Evolutionary conservation across 2,113 vertebrate species (phyloP), one percentile per base, ranked within the genome.

Genomic region (Lepisosteus osseus): DNA sequence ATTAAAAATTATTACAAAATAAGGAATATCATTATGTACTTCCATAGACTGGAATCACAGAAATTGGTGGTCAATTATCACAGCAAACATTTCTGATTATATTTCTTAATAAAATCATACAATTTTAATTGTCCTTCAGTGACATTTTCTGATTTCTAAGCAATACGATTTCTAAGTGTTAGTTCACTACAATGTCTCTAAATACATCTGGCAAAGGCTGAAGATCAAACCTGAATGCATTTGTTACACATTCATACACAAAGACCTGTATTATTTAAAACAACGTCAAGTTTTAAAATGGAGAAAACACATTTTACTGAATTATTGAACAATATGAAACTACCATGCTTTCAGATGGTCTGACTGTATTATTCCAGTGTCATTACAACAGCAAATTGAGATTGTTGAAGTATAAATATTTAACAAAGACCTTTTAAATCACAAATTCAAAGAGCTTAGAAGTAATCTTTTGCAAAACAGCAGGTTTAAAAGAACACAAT

Each of bases 241-340:
- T 59, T 13, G 13, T 59, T 59, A 59, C n/a, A n/a, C 2, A 4
- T 13, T 59, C 14, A n/a, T 59, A 15, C 57, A 72, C 73, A 76
- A 77, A 74, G 14, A 41, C 70, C 75, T 88, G 44, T 77, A 88
- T 86, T 88, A 89, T 89, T 89, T 77, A 87, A 56, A 70, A 8
- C 71, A 69, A 40, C 44, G 76, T 73, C 77, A 70, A 74, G 80
- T 82, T 77, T 71, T 56, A 68, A 69, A 54, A 2, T 66, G 74
- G 55, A 15, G 74, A 68, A 79, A 82, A 82, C 82, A 83, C 69
- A 43, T 79, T 80, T 54, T 47, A 59, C 11, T 59, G n/a, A 59
- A 59, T 59, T 59, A 89, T 86, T 86, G 74, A 86, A 68, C 8
- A 2, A 44, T 69, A 74, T 87, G 75, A 83, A 87, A 84, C 75